Percentiles rank a stretch among this genome's conserved stretches.
Conservation (phyloP, 2,797 vertebrate species). For the Pseudomugil gertrudae region DNA sequence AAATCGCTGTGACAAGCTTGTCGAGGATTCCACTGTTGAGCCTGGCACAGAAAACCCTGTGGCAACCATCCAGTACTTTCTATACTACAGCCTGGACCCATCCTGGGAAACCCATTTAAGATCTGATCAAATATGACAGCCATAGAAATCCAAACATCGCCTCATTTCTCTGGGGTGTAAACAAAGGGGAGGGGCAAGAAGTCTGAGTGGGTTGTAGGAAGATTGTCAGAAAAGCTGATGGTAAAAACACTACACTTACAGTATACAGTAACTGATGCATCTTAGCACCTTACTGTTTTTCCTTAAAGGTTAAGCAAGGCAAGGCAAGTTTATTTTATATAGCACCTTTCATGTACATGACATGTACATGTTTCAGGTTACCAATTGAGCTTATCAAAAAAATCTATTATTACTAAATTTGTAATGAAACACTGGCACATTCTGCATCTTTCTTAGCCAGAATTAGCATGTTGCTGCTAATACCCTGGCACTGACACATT, state of each 20-base stretch:
- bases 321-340: too few relatives aligned
- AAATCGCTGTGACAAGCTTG: conserved; percentile 80
- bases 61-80: conserved; percentile 73
- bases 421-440: not conserved
- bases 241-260: not conserved
- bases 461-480: not conserved
- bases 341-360: too few relatives aligned
- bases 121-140: conserved; percentile 83
- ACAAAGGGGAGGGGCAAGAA: conserved; percentile 23
- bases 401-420: not conserved
- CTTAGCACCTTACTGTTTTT: not conserved
- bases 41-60: conserved; percentile 70
- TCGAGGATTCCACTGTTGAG: conserved; percentile 77
- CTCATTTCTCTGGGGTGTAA: conserved; percentile 61
- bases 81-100: conserved; percentile 54
- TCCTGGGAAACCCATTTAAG: conserved; percentile 75
- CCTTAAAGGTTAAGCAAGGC: not conserved
- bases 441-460: conserved; percentile 4
- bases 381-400: not conserved
- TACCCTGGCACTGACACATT: conserved; percentile 27
- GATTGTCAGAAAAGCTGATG: conserved; percentile 6
- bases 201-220: conserved; percentile 12
- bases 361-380: not conserved
- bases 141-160: conserved; percentile 75
- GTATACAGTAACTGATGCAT: not conserved